A percentile compares a stretch with the other conserved stretches of the same genome.
Evolutionary conservation across 2,797 vertebrate species (phyloP).

Genomic region (Syngnathus acus): DNA sequence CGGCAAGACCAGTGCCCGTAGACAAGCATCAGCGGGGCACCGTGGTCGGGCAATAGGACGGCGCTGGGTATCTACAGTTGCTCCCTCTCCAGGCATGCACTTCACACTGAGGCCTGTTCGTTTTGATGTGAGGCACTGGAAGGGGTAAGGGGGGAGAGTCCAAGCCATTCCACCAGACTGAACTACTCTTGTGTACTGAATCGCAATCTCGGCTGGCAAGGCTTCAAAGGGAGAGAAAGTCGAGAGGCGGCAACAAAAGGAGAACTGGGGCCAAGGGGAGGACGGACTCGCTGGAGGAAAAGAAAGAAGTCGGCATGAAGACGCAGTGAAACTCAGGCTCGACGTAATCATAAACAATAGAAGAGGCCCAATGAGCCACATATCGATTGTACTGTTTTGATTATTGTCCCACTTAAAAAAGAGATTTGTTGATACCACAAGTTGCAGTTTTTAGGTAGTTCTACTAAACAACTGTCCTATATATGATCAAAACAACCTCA

Average conservation of each 20-base stretch:
- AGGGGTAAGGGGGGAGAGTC: constrained; percentile 24
- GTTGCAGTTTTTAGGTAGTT: not conserved
- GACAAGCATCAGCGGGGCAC: constrained; percentile 41
- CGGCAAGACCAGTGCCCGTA: constrained; percentile 49
- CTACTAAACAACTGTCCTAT: not conserved
- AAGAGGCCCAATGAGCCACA: not conserved
- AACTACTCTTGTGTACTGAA: constrained; percentile 40
- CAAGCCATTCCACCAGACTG: constrained; percentile 33
- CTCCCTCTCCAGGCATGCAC: constrained; percentile 34
- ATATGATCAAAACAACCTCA: not conserved
- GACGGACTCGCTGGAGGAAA: constrained; percentile 24
- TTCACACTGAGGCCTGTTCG: constrained; percentile 49
- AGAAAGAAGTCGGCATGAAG: constrained; percentile 18
- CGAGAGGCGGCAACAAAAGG: constrained; percentile 29
- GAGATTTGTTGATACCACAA: not conserved
- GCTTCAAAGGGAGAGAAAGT: constrained; percentile 46
- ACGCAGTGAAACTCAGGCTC: not conserved
- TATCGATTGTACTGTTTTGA: not conserved
- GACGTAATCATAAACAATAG: constrained; percentile 19
- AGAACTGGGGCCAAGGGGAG: constrained; percentile 19
- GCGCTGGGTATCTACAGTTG: constrained; percentile 14
- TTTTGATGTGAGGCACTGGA: constrained; percentile 47
- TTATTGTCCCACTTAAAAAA: too few species aligned
- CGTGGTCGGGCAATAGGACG: constrained; percentile 21
- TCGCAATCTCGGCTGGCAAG: constrained; percentile 48